These are phyloP conservation scores for Diprion similis DNA, from an alignment of 1,140 invertebrate species.

Conservation along the genomic window DNA sequence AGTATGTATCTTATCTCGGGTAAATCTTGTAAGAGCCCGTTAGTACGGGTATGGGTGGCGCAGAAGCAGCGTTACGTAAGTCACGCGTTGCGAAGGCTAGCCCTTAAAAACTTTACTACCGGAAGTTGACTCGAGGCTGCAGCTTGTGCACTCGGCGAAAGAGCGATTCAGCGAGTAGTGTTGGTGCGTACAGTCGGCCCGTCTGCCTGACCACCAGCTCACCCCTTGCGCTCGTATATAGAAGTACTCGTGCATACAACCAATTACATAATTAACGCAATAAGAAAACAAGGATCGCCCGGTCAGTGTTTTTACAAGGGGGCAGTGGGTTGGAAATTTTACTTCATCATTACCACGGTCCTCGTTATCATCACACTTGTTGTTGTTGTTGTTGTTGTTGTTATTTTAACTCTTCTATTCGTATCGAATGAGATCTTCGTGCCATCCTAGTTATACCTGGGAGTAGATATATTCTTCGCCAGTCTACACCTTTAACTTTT, in stretches of 20 bases:
- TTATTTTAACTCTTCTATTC: not conserved
- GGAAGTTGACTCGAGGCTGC: slow-evolving; percentile 46
- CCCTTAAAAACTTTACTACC: slow-evolving; percentile 50
- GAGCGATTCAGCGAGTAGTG: too few species aligned
- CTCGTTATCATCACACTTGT: not conserved
- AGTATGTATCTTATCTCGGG: too few species aligned
- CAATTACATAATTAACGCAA: slow-evolving; percentile 45
- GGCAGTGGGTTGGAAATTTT: slow-evolving; percentile 33
- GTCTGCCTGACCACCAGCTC: slow-evolving; percentile 10
- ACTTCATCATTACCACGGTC: slow-evolving; percentile 27
- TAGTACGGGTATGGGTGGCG: not conserved
- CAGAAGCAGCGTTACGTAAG: not conserved
- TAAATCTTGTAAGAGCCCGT: not conserved
- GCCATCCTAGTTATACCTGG: not conserved
- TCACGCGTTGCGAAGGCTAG: slow-evolving; percentile 31
- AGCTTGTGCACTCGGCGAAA: not conserved
- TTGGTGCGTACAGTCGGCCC: too few species aligned
- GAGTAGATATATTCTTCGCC: too few species aligned
- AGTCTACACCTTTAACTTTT: too few species aligned
- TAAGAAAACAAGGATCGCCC: slow-evolving; percentile 38
- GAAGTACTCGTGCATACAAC: slow-evolving; percentile 33
- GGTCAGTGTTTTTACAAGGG: slow-evolving; percentile 15
- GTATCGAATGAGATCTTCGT: not conserved
- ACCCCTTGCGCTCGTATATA: slow-evolving; percentile 19
- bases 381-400: not conserved